phyloP scores from a whole-genome alignment of 2,888 invertebrate genomes.

The Pristionchus japonicus region DNA sequence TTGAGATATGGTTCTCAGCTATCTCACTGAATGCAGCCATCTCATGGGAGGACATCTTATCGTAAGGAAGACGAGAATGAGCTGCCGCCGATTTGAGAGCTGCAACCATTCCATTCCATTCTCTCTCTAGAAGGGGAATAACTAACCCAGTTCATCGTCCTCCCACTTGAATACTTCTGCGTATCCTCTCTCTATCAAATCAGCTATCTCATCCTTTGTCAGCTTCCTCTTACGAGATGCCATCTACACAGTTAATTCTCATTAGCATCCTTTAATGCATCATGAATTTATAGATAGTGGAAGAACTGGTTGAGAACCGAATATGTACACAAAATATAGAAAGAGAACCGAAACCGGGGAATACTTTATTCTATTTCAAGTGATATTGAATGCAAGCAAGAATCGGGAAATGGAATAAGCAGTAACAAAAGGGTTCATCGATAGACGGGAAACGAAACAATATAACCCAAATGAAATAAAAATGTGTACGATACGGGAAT shows the following conservation, averaged over 20 bases:
- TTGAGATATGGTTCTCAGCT: slow-evolving; percentile 41
- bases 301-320: neutral
- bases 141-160: slow-evolving; percentile 66
- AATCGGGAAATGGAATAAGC: slow-evolving; percentile 24
- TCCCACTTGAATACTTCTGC: slow-evolving; percentile 60
- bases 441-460: neutral
- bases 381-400: neutral
- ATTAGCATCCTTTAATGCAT: no score
- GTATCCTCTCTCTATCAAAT: slow-evolving; percentile 47
- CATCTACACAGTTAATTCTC: neutral
- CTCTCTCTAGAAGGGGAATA: neutral
- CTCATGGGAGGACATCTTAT: slow-evolving; percentile 64
- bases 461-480: neutral
- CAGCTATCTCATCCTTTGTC: slow-evolving; percentile 34
- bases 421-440: neutral
- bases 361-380: slow-evolving; percentile 27
- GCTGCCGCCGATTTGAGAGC: slow-evolving; percentile 64
- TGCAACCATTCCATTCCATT: slow-evolving; percentile 46
- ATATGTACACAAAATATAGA: neutral
- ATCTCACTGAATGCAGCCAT: slow-evolving; percentile 66
- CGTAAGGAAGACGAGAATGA: slow-evolving; percentile 63
- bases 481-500: neutral
- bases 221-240: slow-evolving; percentile 17
- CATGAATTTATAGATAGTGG: neutral
- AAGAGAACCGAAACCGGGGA: neutral